These are phyloP conservation scores for Buathra laborator DNA, from an alignment of 2,888 invertebrate species.

Conservation along the genomic window DNA sequence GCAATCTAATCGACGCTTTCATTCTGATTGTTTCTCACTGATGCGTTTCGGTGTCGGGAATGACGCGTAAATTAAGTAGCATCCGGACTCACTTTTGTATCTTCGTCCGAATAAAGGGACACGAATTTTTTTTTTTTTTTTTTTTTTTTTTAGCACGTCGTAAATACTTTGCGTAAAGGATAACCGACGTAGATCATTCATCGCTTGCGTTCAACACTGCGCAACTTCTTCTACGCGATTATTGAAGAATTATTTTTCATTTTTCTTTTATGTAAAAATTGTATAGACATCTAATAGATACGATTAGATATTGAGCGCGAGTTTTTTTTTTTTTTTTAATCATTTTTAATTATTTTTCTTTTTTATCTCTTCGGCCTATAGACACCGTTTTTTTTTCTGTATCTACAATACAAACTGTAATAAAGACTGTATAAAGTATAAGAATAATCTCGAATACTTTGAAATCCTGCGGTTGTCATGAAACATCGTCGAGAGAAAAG, in stretches of 20 bases:
- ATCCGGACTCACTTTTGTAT: neutral
- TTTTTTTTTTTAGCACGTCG: neutral
- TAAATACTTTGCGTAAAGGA: neutral
- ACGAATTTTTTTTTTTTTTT: neutral
- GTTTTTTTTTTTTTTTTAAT: neutral
- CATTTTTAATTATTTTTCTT: neutral
- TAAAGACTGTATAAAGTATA: conserved; percentile 54
- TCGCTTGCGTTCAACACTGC: neutral
- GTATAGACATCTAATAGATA: conserved; percentile 28
- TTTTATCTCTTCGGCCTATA: neutral
- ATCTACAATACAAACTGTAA: conserved; percentile 32
- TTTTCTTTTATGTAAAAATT: conserved; percentile 9
- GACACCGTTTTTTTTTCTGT: neutral
- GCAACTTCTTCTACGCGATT: neutral
- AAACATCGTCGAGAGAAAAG: neutral
- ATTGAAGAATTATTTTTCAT: neutral
- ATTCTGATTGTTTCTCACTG: conserved; percentile 37
- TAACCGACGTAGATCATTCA: neutral
- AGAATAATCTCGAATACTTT: conserved; percentile 63
- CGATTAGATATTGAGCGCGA: conserved; percentile 40
- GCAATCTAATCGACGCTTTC: neutral
- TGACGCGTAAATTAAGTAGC: conserved; percentile 23
- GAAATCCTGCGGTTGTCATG: conserved; percentile 35
- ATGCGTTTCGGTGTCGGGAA: neutral
- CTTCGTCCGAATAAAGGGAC: too few relatives aligned